A percentile compares a stretch with the other conserved stretches of the same genome.
Evolutionary conservation across 1,140 invertebrate genomes (phyloP).

Genomic region (Rhyzopertha dominica): DNA sequence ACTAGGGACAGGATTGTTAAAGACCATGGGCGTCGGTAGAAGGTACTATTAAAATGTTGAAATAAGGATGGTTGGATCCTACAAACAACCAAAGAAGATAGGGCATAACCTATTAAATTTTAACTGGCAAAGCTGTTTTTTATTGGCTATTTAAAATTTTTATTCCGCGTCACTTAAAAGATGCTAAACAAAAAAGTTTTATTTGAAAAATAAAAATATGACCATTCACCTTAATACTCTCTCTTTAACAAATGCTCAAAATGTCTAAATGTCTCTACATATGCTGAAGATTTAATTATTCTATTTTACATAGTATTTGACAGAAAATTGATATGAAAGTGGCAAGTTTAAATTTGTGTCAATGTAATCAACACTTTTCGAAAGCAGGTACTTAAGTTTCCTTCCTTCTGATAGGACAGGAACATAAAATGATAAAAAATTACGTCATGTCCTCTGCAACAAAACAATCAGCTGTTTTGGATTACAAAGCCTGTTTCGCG

Average conservation of each 20-base stretch:
- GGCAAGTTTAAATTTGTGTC: no score
- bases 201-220: constrained; percentile 13
- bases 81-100: not conserved
- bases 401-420: no score
- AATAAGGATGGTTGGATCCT: not conserved
- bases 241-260: constrained; percentile 7
- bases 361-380: no score
- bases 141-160: not conserved
- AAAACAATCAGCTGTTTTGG: no score
- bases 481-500: no score
- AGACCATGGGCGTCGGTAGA: not conserved
- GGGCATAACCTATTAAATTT: not conserved
- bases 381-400: no score
- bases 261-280: not conserved
- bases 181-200: not conserved
- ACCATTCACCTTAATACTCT: not conserved
- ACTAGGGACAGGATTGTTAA: constrained; percentile 5
- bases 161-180: constrained; percentile 4
- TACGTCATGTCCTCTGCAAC: no score
- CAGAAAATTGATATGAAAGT: not conserved
- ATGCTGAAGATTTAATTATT: not conserved
- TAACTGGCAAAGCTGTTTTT: not conserved
- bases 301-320: not conserved
- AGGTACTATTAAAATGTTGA: not conserved
- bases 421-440: no score